Percentiles rank a stretch among this genome's conserved stretches.
Evolutionary conservation across 2,888 invertebrate species (phyloP).

Genomic region (Eilema sororculum): DNA sequence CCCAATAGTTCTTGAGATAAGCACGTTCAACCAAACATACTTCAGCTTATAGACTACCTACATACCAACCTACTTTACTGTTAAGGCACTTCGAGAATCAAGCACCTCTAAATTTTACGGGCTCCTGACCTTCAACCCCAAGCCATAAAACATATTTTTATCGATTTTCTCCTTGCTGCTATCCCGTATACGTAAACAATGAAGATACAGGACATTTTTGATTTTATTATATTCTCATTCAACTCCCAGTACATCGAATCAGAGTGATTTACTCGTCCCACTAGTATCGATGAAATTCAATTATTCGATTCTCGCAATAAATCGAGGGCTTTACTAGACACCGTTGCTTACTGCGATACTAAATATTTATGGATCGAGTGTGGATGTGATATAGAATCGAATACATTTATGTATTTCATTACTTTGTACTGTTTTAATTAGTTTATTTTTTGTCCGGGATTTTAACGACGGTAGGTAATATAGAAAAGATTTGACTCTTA

Average conservation of each 20-base stretch:
- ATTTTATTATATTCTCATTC: conserved; percentile 44
- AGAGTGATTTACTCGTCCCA: conserved; percentile 47
- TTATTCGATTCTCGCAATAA: conserved; percentile 52
- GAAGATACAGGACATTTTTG: conserved; percentile 33
- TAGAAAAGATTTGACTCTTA: too few species aligned
- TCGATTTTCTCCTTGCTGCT: background rate
- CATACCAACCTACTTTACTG: too few species aligned
- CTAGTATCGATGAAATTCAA: conserved; percentile 45
- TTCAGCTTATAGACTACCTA: too few species aligned
- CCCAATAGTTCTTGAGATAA: too few species aligned
- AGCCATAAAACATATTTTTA: background rate
- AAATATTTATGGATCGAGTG: conserved; percentile 41
- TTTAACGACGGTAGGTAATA: too few species aligned
- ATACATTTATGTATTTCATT: conserved; percentile 4
- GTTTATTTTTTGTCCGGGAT: background rate
- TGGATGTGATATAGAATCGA: conserved; percentile 19
- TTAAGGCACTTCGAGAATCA: background rate
- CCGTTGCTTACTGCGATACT: conserved; percentile 39
- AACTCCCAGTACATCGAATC: conserved; percentile 31
- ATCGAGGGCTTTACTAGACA: conserved; percentile 46
- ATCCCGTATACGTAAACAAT: background rate
- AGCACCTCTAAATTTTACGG: background rate
- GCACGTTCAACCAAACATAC: too few species aligned
- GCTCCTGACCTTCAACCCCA: background rate
- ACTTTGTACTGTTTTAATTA: conserved; percentile 25